phyloP scores from a whole-genome alignment of 1,140 invertebrate species.

The Temnothorax longispinosus region DNA sequence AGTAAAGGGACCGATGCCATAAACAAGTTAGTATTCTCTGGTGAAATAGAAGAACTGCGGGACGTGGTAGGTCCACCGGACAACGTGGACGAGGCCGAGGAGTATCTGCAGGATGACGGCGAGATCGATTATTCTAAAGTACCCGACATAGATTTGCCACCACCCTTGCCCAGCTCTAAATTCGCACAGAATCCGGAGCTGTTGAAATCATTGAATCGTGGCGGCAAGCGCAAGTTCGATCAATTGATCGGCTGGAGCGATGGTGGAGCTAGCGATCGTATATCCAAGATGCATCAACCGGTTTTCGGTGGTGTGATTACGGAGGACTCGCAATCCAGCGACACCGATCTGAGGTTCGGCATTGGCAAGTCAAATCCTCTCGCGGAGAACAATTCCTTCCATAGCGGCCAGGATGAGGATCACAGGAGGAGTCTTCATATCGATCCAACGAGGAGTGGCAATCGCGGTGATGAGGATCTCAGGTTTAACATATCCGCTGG shows the following conservation, averaged over 20 bases:
- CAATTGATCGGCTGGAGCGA: slow-evolving; percentile 84
- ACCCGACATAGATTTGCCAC: slow-evolving; percentile 81
- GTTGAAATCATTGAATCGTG: slow-evolving; percentile 81
- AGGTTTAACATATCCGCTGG: slow-evolving; percentile 69
- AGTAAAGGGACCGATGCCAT: slow-evolving; percentile 91
- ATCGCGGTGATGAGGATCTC: slow-evolving; percentile 73
- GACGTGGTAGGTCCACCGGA: slow-evolving; percentile 90
- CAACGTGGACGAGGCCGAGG: slow-evolving; percentile 87
- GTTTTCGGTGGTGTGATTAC: slow-evolving; percentile 78
- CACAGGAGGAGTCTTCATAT: slow-evolving; percentile 59
- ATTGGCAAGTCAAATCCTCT: slow-evolving; percentile 49
- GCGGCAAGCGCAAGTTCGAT: slow-evolving; percentile 84
- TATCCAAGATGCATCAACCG: slow-evolving; percentile 80
- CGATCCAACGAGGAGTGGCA: slow-evolving; percentile 47
- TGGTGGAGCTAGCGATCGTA: slow-evolving; percentile 74
- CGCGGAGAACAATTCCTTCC: slow-evolving; percentile 59
- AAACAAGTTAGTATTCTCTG: slow-evolving; percentile 91
- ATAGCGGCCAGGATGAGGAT: slow-evolving; percentile 72
- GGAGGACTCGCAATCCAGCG: slow-evolving; percentile 79
- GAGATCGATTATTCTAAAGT: slow-evolving; percentile 83
- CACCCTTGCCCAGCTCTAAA: slow-evolving; percentile 84
- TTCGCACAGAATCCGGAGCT: slow-evolving; percentile 84
- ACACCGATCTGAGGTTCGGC: slow-evolving; percentile 77
- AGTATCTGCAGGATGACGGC: slow-evolving; percentile 86
- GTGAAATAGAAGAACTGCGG: slow-evolving; percentile 91